Conservation (phyloP, 53 echinoderm and acorn worm genomes). For the Luidia sarsii region DNA sequence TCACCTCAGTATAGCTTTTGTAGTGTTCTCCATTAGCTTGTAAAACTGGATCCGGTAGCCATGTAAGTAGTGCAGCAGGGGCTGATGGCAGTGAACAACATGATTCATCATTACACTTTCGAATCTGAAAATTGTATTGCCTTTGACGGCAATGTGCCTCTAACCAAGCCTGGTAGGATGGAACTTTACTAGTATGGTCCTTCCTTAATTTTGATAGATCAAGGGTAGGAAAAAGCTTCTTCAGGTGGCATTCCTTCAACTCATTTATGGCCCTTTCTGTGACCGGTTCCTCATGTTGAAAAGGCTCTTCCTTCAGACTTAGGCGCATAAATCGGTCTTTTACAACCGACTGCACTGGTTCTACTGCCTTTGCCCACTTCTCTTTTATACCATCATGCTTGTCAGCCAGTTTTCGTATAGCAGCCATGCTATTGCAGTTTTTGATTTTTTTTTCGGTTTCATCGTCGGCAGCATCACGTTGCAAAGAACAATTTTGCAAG, state of each 20-base stretch:
- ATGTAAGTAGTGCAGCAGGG: not conserved
- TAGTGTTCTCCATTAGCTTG: conserved; percentile 7
- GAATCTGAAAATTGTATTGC: conserved; percentile 17
- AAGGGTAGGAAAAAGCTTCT: not conserved
- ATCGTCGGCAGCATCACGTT: too few relatives aligned
- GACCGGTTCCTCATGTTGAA: too few relatives aligned
- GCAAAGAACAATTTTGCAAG: not conserved
- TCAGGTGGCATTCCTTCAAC: too few relatives aligned
- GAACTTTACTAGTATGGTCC: not conserved
- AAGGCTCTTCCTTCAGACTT: too few relatives aligned
- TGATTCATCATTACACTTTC: conserved; percentile 12
- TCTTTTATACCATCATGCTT: too few relatives aligned
- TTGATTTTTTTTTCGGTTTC: too few relatives aligned
- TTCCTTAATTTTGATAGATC: conserved; percentile 1
- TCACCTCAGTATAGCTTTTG: conserved; percentile 1
- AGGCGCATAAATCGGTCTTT: too few relatives aligned
- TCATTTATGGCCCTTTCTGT: too few relatives aligned
- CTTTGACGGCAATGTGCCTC: conserved; percentile 1
- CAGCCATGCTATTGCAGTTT: too few relatives aligned
- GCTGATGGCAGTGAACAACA: conserved; percentile 1
- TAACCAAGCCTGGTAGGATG: conserved; percentile 1
- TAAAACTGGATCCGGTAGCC: conserved; percentile 4
- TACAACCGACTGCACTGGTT: too few relatives aligned
- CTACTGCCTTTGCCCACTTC: too few relatives aligned
- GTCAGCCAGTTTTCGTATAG: too few relatives aligned